These are phyloP conservation scores for Martes martes DNA, from an alignment of 2,113 vertebrate genomes.

Conservation along the genomic window DNA sequence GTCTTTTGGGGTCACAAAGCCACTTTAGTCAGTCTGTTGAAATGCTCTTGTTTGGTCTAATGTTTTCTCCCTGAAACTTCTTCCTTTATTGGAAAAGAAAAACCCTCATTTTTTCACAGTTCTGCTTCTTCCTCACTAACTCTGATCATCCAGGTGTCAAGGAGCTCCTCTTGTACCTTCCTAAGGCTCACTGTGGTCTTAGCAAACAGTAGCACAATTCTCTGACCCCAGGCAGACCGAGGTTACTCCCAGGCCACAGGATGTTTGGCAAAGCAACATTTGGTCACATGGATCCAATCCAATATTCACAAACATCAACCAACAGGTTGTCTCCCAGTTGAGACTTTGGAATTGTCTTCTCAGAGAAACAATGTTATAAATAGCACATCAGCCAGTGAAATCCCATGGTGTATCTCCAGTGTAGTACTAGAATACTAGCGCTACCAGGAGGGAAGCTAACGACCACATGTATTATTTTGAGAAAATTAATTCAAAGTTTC, in stretches of 20 bases:
- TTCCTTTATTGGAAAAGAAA: not conserved
- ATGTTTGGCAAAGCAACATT: not conserved
- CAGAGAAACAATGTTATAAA: not conserved
- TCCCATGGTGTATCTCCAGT: not conserved
- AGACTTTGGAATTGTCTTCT: not conserved
- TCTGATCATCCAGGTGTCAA: not conserved
- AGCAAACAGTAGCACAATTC: not conserved
- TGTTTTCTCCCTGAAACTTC: conserved; percentile 10
- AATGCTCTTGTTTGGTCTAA: not conserved
- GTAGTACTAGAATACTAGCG: not conserved
- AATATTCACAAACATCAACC: not conserved
- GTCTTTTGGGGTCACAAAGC: not conserved
- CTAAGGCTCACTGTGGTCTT: not conserved
- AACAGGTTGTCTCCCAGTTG: not conserved
- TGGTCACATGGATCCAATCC: not conserved
- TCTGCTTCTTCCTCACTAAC: not conserved
- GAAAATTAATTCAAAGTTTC: conserved; percentile 50
- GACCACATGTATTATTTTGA: conserved; percentile 23
- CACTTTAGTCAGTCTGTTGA: not conserved
- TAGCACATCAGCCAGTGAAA: not conserved
- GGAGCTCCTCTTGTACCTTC: not conserved
- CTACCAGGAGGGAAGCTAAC: not conserved
- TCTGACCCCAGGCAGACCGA: not conserved
- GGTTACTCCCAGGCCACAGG: not conserved
- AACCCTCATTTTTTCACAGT: not conserved